A percentile compares a stretch with the other conserved stretches of the same genome.
Evolutionary conservation across 2,797 vertebrate genomes (phyloP).

Genomic region (Megalops cyprinoides): DNA sequence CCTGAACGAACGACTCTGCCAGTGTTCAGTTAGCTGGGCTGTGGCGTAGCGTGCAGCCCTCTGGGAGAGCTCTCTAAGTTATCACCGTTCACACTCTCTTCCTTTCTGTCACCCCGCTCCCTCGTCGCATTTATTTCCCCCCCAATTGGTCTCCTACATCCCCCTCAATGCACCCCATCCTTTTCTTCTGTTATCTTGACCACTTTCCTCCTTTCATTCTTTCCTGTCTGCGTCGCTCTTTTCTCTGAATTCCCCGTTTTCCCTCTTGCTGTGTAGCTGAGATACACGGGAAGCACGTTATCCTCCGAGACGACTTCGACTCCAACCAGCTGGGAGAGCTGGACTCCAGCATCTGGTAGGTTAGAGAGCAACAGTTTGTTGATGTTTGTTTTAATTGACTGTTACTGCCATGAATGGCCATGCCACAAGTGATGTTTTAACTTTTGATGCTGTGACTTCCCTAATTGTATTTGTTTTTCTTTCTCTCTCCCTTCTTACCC

Average conservation of each 20-base stretch:
- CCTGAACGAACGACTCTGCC: too few relatives aligned
- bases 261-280: slow-evolving; percentile 74
- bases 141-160: neutral
- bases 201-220: neutral
- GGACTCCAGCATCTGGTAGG: slow-evolving; percentile 90
- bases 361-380: slow-evolving; percentile 40
- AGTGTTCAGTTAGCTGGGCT: neutral
- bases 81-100: slow-evolving; percentile 1
- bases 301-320: slow-evolving; percentile 96
- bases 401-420: neutral
- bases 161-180: neutral
- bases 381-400: neutral
- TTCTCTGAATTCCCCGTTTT: neutral
- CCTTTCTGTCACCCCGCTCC: neutral
- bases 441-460: neutral
- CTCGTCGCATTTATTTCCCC: neutral
- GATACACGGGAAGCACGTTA: slow-evolving; percentile 87
- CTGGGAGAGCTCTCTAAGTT: too few relatives aligned
- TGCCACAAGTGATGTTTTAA: neutral
- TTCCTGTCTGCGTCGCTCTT: neutral
- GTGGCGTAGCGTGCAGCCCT: neutral
- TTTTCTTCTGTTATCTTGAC: neutral
- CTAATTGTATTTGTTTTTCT: neutral
- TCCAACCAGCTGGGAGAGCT: slow-evolving; percentile 86
- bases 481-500: neutral